Evolutionary conservation across 2,113 vertebrate genomes (phyloP).

Genomic region (Excalfactoria chinensis): DNA sequence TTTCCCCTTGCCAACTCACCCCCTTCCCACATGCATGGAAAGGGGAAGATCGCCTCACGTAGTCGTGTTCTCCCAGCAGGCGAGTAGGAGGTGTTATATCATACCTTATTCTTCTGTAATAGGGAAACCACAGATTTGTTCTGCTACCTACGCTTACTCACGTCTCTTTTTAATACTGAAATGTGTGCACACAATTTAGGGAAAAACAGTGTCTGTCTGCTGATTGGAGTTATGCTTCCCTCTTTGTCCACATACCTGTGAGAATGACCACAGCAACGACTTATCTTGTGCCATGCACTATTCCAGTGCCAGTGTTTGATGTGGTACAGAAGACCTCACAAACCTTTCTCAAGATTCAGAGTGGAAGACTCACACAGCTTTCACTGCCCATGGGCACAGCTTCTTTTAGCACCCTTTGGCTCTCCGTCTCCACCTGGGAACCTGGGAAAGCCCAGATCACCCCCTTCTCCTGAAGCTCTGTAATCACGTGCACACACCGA

Average conservation of each 20-base stretch:
- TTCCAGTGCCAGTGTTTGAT: neutral
- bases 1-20: constrained; percentile 28
- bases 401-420: neutral
- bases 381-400: neutral
- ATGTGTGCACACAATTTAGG: neutral
- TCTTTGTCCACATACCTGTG: neutral
- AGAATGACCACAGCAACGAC: neutral
- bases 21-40: constrained; percentile 22
- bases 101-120: constrained; percentile 56
- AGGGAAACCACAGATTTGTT: constrained; percentile 44
- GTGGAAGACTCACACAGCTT: neutral
- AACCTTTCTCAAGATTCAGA: neutral
- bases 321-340: neutral
- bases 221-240: neutral
- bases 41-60: constrained; percentile 37
- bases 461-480: neutral
- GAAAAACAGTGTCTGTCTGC: neutral
- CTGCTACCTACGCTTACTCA: constrained; percentile 15
- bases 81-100: constrained; percentile 60
- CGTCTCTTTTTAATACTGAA: constrained; percentile 20
- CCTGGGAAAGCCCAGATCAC: neutral
- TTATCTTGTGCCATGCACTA: neutral
- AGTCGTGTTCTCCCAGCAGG: constrained; percentile 53
- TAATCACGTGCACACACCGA: neutral
- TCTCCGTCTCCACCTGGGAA: neutral